Conservation (phyloP, 2,888 invertebrate genomes). For the Empis stercorea region DNA sequence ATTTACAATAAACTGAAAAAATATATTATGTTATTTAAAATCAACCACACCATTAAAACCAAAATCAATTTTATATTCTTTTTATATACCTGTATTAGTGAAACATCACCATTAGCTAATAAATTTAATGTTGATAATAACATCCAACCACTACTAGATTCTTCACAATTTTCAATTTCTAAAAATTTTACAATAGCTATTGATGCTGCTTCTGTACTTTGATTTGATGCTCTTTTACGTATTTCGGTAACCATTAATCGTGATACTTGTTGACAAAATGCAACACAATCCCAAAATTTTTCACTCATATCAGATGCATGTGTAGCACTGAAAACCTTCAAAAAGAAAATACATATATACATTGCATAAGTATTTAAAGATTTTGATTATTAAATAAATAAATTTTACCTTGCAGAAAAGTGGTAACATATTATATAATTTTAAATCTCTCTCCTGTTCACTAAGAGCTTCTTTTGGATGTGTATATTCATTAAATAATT, state of each 20-base stretch:
- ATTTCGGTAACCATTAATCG: conserved; percentile 96
- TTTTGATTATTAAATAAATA: too few species aligned
- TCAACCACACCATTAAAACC: too few species aligned
- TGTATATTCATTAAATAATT: conserved; percentile 87
- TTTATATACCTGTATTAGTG: conserved; percentile 64
- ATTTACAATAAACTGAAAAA: too few species aligned
- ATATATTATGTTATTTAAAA: too few species aligned
- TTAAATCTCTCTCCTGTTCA: conserved; percentile 77
- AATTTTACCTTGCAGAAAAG: conserved; percentile 83
- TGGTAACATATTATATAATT: conserved; percentile 94
- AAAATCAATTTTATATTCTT: too few species aligned
- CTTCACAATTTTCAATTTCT: conserved; percentile 89
- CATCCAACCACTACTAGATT: conserved; percentile 96
- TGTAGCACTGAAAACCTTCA: conserved; percentile 81
- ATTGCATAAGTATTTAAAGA: neutral
- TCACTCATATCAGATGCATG: conserved; percentile 94
- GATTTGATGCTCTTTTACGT: conserved; percentile 81
- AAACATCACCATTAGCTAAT: conserved; percentile 78
- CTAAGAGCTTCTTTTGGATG: conserved; percentile 72
- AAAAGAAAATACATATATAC: too few species aligned
- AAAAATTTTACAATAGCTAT: conserved; percentile 93
- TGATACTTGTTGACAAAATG: conserved; percentile 90
- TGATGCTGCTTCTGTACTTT: conserved; percentile 90
- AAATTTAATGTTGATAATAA: conserved; percentile 81
- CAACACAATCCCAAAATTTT: conserved; percentile 91